A percentile compares a stretch with the other conserved stretches of the same genome.
Evolutionary conservation across 2,113 vertebrate genomes (phyloP).

Genomic region (Ciconia maguari): DNA sequence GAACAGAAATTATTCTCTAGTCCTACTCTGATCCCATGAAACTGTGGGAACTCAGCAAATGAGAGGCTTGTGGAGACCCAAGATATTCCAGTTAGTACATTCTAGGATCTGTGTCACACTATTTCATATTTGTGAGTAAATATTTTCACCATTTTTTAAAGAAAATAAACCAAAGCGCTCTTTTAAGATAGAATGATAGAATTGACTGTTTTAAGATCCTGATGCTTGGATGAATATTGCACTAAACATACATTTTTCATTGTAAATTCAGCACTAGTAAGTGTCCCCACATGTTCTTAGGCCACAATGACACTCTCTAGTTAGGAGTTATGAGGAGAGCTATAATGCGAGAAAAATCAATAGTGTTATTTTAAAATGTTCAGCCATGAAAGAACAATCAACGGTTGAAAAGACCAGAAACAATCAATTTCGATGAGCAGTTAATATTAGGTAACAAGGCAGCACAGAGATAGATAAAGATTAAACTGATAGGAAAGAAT

Average conservation of each 20-base stretch:
- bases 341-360: constrained; percentile 45
- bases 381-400: constrained; percentile 40
- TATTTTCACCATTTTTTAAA: neutral
- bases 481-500: constrained; percentile 9
- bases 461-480: constrained; percentile 1
- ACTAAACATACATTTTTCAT: neutral
- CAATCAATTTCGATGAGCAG: constrained; percentile 19
- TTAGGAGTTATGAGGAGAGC: neutral
- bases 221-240: neutral
- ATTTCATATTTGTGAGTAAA: neutral
- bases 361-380: constrained; percentile 38
- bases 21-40: neutral
- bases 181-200: neutral
- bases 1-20: neutral
- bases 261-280: neutral
- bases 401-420: neutral
- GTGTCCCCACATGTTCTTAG: neutral
- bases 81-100: neutral
- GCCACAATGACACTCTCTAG: neutral
- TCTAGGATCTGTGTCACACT: neutral
- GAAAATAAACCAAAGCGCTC: neutral
- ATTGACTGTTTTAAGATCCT: neutral
- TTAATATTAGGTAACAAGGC: constrained; percentile 27
- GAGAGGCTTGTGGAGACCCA: neutral
- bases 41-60: neutral